Conservation (phyloP, 23 tunicate genomes). For the Ciona savignyi region DNA sequence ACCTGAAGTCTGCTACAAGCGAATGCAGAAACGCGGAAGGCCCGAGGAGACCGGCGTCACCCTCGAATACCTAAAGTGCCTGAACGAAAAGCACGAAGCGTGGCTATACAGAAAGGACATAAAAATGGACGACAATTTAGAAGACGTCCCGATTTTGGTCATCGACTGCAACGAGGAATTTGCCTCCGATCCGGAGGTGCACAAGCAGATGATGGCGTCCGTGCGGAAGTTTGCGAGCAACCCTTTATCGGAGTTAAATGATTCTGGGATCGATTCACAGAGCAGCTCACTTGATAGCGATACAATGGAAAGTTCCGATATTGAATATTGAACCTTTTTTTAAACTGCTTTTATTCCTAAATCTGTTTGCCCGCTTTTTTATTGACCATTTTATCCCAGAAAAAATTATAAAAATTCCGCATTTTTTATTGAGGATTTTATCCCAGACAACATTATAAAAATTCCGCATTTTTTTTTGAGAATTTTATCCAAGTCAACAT, state of each 20-base stretch:
- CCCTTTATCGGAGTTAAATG: slow-evolving; percentile 2
- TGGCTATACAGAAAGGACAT: slow-evolving; percentile 60
- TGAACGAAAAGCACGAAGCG: slow-evolving; percentile 93
- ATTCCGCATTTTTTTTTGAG: no score
- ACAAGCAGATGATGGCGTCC: slow-evolving; percentile 37
- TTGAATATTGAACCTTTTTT: not conserved
- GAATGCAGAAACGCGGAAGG: slow-evolving; percentile 82
- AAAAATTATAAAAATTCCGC: no score
- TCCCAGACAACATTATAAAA: no score
- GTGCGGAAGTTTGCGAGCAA: slow-evolving; percentile 6
- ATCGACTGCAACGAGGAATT: slow-evolving; percentile 81
- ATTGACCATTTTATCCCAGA: no score
- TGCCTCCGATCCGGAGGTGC: slow-evolving; percentile 27
- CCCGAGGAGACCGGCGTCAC: slow-evolving; percentile 80
- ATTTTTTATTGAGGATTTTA: no score
- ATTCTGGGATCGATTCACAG: slow-evolving; percentile 55
- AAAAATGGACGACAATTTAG: slow-evolving; percentile 40
- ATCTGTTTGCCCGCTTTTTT: no score
- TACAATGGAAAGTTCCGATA: not conserved
- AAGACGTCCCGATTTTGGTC: slow-evolving; percentile 50
- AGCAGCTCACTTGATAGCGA: slow-evolving; percentile 27
- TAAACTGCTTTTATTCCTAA: no score
- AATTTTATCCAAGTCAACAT: no score
- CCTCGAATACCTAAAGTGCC: slow-evolving; percentile 42
- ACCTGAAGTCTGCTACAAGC: slow-evolving; percentile 62